phyloP scores from a whole-genome alignment of 2,113 vertebrate genomes.

The Rhea pennata region DNA sequence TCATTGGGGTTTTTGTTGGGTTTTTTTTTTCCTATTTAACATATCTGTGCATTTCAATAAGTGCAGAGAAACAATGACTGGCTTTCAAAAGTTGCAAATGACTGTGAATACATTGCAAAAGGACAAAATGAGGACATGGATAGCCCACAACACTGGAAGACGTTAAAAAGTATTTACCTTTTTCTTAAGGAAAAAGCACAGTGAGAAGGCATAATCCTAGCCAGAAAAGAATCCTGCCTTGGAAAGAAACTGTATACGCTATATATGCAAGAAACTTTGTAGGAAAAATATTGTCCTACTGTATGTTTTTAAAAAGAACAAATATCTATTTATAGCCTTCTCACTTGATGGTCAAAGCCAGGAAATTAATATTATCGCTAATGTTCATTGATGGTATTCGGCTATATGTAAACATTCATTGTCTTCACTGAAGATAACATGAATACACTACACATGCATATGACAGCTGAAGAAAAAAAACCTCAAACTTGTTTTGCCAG shows the following conservation, averaged over 20 bases:
- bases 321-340: background rate
- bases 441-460: background rate
- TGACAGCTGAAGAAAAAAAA: background rate
- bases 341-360: background rate
- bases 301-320: background rate
- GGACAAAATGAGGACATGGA: background rate
- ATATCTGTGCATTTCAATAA: slow-evolving; percentile 72
- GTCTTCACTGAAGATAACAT: background rate
- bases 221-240: background rate
- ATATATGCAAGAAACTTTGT: background rate
- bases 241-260: background rate
- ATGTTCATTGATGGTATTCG: background rate
- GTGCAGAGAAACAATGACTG: slow-evolving; percentile 45
- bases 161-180: background rate
- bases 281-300: background rate
- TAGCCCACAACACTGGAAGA: background rate
- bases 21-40: slow-evolving; percentile 36
- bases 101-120: slow-evolving; percentile 46
- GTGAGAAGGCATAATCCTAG: background rate
- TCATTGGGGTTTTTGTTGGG: background rate
- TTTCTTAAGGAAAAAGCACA: background rate
- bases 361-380: background rate
- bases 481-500: background rate
- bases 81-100: slow-evolving; percentile 66
- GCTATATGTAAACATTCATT: background rate